Base-by-base conservation (phyloP, 2,888 invertebrate genomes). In the Griposia aprilina region DNA sequence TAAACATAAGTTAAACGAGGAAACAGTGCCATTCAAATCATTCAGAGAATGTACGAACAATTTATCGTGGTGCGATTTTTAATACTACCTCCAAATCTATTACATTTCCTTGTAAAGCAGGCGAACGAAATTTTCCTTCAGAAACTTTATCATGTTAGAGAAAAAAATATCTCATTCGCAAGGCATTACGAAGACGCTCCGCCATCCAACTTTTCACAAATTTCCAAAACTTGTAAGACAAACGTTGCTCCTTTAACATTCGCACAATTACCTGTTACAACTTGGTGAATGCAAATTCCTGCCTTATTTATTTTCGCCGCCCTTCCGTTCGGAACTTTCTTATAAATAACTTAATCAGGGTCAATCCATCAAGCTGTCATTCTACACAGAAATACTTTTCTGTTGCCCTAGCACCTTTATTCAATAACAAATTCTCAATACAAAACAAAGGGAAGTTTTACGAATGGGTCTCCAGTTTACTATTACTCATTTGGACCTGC, bases 341-440 rank as follows among this genome's bases (percentile, higher is more conserved):
- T 88, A 78, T 88, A 90, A 88, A 91, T 91, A 90, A 91, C 90
- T 88, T 91, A 92, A 93, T 93, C 91, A 91, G 88, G 86, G 86
- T 89, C 91, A 90, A 93, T 93, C 93, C 91, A 93, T 93, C 93
- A 93, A 90, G 87, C 91, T 93, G 93, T 92, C 93, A 90, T 91
- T 88, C 84, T 86, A 87, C 88, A 90, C 83, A 88, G 88, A 89
- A 91, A 91, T 91, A 91, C 90, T 91, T 91, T 91, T 87, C 88
- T 89, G 89, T 85, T 86, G 83, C 83, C 82, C 65, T 77, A 77
- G 81, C 87, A 92, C 90, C 90, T 89, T 90, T 89, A 90, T 89
- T 88, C 89, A 86, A 88, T 91, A 90, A 88, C 86, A 86, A 90
- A 88, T 90, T 90, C 89, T 89, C 87, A 87, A 88, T 87, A 90